A percentile compares a stretch with the other conserved stretches of the same genome.
Conservation (phyloP, 2,797 vertebrate genomes). For the Odontamblyopus lacepedii region DNA sequence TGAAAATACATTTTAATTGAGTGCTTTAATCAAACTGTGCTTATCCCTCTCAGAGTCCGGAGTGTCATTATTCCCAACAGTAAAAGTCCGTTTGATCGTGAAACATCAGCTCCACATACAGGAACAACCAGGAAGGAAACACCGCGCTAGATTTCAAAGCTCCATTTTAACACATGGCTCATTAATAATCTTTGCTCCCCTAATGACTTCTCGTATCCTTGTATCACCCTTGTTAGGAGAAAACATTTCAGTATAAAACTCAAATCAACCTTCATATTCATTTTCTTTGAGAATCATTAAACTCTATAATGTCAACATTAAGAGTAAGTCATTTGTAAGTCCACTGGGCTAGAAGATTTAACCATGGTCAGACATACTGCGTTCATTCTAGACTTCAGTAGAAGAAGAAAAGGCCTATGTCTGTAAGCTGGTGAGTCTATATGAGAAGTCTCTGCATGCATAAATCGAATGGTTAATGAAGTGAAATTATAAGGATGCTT, state of each 20-base stretch:
- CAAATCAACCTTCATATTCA: slow-evolving; percentile 34
- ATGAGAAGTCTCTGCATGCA: slow-evolving; percentile 15
- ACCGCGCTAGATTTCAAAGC: slow-evolving; percentile 51
- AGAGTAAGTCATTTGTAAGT: slow-evolving; percentile 1
- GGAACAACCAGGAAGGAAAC: slow-evolving; percentile 30
- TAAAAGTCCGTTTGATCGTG: slow-evolving; percentile 40
- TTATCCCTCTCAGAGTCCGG: slow-evolving; percentile 25
- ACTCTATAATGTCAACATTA: slow-evolving; percentile 7
- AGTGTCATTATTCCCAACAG: slow-evolving; percentile 21
- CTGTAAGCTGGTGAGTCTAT: slow-evolving; percentile 1
- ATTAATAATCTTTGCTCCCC: slow-evolving; percentile 66
- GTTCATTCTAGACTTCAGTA: slow-evolving; percentile 16
- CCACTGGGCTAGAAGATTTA: slow-evolving; percentile 10
- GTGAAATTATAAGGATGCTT: background rate
- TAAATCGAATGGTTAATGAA: slow-evolving; percentile 2
- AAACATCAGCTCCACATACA: slow-evolving; percentile 38
- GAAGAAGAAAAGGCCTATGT: background rate
- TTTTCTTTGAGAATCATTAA: slow-evolving; percentile 26
- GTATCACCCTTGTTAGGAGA: slow-evolving; percentile 45
- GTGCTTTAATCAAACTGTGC: slow-evolving; percentile 22
- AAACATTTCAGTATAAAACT: slow-evolving; percentile 37
- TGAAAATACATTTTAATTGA: slow-evolving; percentile 35
- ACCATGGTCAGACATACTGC: slow-evolving; percentile 10
- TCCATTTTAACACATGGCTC: slow-evolving; percentile 45
- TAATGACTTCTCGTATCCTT: slow-evolving; percentile 59